These are phyloP conservation scores for Drosophila arizonae DNA, from an alignment of 1,140 invertebrate genomes.

Conservation along the genomic window DNA sequence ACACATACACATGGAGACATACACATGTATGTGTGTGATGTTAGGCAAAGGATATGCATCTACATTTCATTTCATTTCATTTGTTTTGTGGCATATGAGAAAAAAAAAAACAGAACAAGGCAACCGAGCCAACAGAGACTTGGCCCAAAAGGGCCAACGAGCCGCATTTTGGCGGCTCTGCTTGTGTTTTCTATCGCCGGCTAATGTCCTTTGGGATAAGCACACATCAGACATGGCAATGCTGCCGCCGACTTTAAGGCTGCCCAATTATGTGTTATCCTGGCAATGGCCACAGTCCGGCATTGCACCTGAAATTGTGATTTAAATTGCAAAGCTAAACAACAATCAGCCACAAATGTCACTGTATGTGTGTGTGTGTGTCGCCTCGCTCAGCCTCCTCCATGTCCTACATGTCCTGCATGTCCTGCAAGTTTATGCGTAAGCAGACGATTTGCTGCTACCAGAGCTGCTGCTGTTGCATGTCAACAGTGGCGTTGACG, in stretches of 20 bases:
- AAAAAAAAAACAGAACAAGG: conserved; percentile 45
- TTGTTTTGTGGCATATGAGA: conserved; percentile 44
- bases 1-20: conserved; percentile 12
- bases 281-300: conserved; percentile 3
- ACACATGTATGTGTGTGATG: conserved; percentile 28
- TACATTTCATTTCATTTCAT: conserved; percentile 79
- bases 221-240: conserved; percentile 13
- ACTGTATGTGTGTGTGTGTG: conserved; percentile 11
- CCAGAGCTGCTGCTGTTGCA: conserved; percentile 25
- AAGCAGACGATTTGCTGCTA: conserved; percentile 63
- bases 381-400: conserved; percentile 1
- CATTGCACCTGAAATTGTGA: conserved; percentile 70
- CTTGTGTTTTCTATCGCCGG: conserved; percentile 10
- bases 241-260: conserved; percentile 26
- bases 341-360: conserved; percentile 61
- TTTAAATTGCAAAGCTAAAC: conserved; percentile 81
- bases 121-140: conserved; percentile 21
- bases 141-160: background rate
- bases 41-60: conserved; percentile 67
- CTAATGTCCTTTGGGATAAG: conserved; percentile 35
- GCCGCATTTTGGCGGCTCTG: conserved; percentile 17
- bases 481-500: conserved; percentile 75
- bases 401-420: background rate
- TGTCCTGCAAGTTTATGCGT: conserved; percentile 46
- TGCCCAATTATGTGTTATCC: conserved; percentile 39